Evolutionary conservation across 92 coral and sea anemone genomes (phyloP).

Genomic region (Heliopora coerulea): DNA sequence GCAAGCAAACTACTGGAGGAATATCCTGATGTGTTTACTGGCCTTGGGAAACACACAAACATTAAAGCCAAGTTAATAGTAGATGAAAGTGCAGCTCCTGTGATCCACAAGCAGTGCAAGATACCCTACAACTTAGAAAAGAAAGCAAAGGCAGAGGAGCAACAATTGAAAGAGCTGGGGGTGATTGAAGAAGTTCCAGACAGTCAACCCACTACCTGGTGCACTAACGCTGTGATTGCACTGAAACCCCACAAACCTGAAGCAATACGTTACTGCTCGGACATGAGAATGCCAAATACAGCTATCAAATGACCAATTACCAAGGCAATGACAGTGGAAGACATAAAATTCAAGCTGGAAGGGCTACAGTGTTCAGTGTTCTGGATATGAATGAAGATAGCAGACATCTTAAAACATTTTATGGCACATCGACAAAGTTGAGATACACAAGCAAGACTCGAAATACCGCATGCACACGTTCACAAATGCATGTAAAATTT

Average conservation of each 20-base stretch:
- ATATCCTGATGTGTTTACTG: no score
- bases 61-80: constrained; percentile 59
- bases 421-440: constrained; percentile 58
- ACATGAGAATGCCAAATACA: constrained; percentile 67
- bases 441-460: no score
- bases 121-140: constrained; percentile 39
- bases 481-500: no score
- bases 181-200: constrained; percentile 62
- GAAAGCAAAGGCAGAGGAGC: constrained; percentile 55
- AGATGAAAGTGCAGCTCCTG: constrained; percentile 43
- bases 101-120: constrained; percentile 37
- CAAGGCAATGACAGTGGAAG: constrained; percentile 24
- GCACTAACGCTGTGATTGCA: constrained; percentile 66
- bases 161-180: constrained; percentile 53
- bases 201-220: constrained; percentile 67
- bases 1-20: no score
- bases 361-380: constrained; percentile 58
- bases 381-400: constrained; percentile 65
- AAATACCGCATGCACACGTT: no score
- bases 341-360: constrained; percentile 35
- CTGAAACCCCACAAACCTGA: constrained; percentile 61
- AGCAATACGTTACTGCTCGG: constrained; percentile 61
- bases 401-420: constrained; percentile 62
- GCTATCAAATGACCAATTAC: constrained; percentile 57
- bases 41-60: constrained; percentile 23